phyloP scores from a whole-genome alignment of 2,113 vertebrate genomes.

The Struthidea cinerea region DNA sequence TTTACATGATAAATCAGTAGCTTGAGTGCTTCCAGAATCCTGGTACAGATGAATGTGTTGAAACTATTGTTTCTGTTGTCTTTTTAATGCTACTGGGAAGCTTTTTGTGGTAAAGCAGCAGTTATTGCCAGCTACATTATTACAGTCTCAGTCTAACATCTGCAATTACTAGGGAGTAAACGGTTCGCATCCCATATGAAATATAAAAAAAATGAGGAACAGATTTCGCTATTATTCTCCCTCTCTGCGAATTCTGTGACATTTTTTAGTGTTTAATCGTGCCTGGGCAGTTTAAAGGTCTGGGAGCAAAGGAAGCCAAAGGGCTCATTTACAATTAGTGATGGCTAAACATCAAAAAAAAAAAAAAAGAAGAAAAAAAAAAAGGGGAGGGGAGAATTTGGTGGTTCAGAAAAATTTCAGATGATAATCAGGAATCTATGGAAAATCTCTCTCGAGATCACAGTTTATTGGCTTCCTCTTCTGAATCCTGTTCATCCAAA shows the following conservation, averaged over 20 bases:
- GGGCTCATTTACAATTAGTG: constrained; percentile 1
- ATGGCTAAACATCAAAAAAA: neutral
- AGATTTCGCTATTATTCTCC: constrained; percentile 56
- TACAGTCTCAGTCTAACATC: constrained; percentile 58
- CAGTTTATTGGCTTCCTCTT: neutral
- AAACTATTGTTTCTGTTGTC: constrained; percentile 71
- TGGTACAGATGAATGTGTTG: constrained; percentile 52
- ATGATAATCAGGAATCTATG: neutral
- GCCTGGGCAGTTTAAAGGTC: constrained; percentile 23
- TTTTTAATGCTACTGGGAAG: constrained; percentile 71
- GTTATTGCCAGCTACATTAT: constrained; percentile 58
- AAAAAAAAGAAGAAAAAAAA: neutral
- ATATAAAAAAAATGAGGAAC: constrained; percentile 65
- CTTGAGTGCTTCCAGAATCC: constrained; percentile 62
- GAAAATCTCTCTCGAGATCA: neutral
- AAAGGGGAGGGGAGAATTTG: fast-evolving
- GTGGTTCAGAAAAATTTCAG: neutral
- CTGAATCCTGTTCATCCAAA: neutral
- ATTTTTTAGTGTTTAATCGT: constrained; percentile 35
- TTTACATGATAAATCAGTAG: constrained; percentile 69
- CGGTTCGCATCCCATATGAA: constrained; percentile 60
- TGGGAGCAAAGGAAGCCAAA: constrained; percentile 13
- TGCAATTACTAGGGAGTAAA: constrained; percentile 67
- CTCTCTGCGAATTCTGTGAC: constrained; percentile 34
- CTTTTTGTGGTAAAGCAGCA: constrained; percentile 60